Evolutionary conservation across 2,113 vertebrate species (phyloP), one percentile per base, ranked within the genome.

Genomic region (Micronycteris hirsuta): DNA sequence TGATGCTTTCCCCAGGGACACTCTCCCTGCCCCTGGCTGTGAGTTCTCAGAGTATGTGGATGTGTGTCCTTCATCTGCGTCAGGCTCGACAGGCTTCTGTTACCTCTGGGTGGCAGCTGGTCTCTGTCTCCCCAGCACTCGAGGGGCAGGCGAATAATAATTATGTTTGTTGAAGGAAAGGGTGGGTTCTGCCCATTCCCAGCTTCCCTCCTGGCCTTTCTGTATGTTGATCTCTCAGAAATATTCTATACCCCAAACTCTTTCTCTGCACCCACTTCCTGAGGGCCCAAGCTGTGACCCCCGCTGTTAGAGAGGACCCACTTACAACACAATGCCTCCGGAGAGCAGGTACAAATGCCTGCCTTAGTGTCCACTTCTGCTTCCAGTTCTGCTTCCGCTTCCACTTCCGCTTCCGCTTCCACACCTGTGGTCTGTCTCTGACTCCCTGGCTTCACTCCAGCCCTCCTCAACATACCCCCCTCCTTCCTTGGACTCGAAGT

Each of bases 381-480:
- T 54, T 54, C 56, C 26, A n/a, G n/a, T n/a, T n/a, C n/a, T n/a
- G n/a, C n/a, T n/a, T n/a, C n/a, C n/a, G n/a, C 41, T 20, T 54
- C 47, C 26, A 4, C 71, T 4, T 33, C 52, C 28, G 5, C 52
- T 54, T 54, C 56, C 26, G 9, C 13, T 49, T 41, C 54, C 4
- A 1, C 0, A 0, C 0, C 12, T 1, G 0, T 19, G 45, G 13
- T 7, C 83, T 3, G 1, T 14, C 61, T 41, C 10, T 26, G 19
- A 0, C 14, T 24, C n/a, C 36, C 26, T 19, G 47, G 43, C 11
- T 65, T 93, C 7, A 2, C 31, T 13, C 65, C 0, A 1, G 20
- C 73, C 33, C 45, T 38, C 28, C 22, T 73, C 36, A 4, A 20
- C 24, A 45, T 7, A 12, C 36, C 19, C 41, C n/a, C 28, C 12